Percentiles rank a stretch among this genome's conserved stretches.
Conservation (phyloP, 2,888 invertebrate species). For the Chorisops tibialis region DNA sequence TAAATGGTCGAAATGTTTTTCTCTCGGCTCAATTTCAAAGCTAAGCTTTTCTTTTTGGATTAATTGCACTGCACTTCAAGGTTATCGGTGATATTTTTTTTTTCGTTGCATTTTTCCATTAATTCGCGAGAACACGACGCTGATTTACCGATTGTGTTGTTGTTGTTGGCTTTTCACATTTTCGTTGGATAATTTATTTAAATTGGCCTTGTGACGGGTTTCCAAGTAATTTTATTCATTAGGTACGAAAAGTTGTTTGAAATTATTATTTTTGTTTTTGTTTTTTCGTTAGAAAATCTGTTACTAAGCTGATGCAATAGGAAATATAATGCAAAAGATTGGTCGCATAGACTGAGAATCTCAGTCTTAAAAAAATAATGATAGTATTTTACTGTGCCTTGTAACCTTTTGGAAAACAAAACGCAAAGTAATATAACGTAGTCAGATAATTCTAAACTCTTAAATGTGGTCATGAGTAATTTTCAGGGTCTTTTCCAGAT, state of each 20-base stretch:
- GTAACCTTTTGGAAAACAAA: too few relatives aligned
- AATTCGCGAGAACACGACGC: not conserved
- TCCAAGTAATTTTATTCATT: conserved; percentile 22
- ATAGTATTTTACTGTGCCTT: too few relatives aligned
- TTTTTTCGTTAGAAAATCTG: not conserved
- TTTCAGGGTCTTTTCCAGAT: too few relatives aligned
- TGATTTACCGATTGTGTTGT: not conserved
- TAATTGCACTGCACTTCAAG: conserved; percentile 3
- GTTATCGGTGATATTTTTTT: not conserved
- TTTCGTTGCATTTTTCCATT: not conserved
- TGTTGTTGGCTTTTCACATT: not conserved
- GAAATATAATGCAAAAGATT: conserved; percentile 16
- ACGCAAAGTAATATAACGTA: too few relatives aligned
- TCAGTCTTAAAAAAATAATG: too few relatives aligned
- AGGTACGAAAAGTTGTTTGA: conserved; percentile 17
- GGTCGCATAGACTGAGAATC: too few relatives aligned
- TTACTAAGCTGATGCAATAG: conserved; percentile 16
- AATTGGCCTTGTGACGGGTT: conserved; percentile 22
- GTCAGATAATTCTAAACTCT: too few relatives aligned
- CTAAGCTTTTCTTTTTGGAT: conserved; percentile 2
- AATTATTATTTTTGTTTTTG: not conserved
- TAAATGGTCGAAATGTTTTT: too few relatives aligned
- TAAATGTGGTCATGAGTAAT: too few relatives aligned
- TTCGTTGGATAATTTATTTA: conserved; percentile 16
- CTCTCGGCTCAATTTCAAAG: too few relatives aligned